Conservation (phyloP, 2,888 invertebrate genomes). For the Pseudococcus viburni region DNA sequence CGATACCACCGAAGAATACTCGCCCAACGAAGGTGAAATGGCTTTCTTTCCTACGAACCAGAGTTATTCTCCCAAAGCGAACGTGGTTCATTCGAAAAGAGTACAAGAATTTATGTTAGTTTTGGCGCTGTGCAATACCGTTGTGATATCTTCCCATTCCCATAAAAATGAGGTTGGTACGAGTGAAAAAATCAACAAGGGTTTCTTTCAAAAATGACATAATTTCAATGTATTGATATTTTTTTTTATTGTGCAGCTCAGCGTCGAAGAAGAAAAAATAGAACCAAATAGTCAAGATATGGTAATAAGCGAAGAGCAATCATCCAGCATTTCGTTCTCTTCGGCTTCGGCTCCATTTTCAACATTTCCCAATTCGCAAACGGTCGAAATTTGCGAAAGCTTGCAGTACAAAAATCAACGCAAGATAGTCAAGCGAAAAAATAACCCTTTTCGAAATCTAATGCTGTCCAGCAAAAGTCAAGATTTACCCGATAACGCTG, state of each 20-base stretch:
- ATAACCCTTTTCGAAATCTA: constrained; percentile 51
- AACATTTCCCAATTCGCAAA: constrained; percentile 25
- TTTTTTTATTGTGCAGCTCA: neutral
- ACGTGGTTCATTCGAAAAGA: constrained; percentile 77
- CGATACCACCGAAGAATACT: constrained; percentile 69
- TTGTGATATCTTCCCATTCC: constrained; percentile 91
- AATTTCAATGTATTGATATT: neutral
- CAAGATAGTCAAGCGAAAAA: constrained; percentile 18
- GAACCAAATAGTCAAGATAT: constrained; percentile 51
- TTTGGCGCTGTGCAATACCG: constrained; percentile 95
- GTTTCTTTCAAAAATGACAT: neutral
- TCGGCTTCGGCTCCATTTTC: constrained; percentile 48
- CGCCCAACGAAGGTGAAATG: constrained; percentile 55
- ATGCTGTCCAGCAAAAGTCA: constrained; percentile 41
- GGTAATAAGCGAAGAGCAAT: constrained; percentile 9
- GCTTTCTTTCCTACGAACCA: constrained; percentile 52
- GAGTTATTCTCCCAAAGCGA: neutral
- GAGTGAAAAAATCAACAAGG: neutral
- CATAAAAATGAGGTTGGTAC: constrained; percentile 75
- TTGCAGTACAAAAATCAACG: constrained; percentile 30
- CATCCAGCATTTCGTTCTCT: constrained; percentile 40
- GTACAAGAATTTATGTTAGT: constrained; percentile 91
- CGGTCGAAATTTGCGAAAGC: constrained; percentile 14
- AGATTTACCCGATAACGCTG: constrained; percentile 52
- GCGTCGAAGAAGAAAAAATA: constrained; percentile 34